Percentiles rank a stretch among this genome's conserved stretches.
phyloP scores from a whole-genome alignment of 2,888 invertebrate species.

The Melanophora roralis region DNA sequence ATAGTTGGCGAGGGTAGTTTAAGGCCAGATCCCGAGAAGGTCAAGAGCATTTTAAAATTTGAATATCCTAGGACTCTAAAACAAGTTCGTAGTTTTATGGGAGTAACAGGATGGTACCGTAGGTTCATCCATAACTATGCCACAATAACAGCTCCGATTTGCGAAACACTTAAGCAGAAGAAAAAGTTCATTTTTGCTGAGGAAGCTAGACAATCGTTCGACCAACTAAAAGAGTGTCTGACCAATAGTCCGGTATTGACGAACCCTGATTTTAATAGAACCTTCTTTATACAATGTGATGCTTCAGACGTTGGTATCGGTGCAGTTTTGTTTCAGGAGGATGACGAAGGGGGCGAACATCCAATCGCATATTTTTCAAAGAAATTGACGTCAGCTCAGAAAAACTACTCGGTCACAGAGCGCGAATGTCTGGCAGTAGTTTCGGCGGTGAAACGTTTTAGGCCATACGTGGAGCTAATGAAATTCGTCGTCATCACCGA shows the following conservation, averaged over 20 bases:
- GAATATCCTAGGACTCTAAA: background rate
- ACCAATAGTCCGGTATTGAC: background rate
- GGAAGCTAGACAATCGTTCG: background rate
- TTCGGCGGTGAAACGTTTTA: no score
- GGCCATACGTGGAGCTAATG: no score
- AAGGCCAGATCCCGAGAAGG: no score
- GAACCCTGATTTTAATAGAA: background rate
- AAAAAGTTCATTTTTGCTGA: background rate
- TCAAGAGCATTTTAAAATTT: background rate
- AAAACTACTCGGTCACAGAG: no score
- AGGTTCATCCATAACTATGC: background rate
- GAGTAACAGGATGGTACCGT: background rate
- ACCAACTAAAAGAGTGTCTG: background rate
- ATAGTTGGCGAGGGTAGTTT: no score
- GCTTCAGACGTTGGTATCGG: no score
- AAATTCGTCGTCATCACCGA: no score
- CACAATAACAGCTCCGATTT: background rate
- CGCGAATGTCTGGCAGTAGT: no score
- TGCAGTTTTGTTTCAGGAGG: background rate
- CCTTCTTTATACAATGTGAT: no score
- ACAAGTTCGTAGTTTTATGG: background rate
- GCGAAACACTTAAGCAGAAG: background rate
- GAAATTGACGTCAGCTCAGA: no score
- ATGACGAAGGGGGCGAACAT: background rate
- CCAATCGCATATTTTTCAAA: background rate